Evolutionary conservation across 2,888 invertebrate genomes (phyloP).

Genomic region (Allolobophora icterica): DNA sequence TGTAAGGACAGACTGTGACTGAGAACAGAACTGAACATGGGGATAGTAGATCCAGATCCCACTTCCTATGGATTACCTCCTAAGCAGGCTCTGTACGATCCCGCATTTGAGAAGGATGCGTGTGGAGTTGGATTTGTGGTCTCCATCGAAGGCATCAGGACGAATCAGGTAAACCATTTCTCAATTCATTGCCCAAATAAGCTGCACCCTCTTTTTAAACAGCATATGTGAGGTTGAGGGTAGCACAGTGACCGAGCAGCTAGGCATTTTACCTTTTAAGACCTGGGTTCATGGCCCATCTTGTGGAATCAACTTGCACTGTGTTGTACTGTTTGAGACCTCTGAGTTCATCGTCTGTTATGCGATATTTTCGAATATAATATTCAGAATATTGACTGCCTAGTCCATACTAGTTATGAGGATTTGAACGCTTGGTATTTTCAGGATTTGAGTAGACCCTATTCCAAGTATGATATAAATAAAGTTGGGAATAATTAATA

Average conservation of each 20-base stretch:
- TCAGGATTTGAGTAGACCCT: too few species aligned
- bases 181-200: background rate
- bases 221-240: background rate
- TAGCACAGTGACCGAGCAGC: background rate
- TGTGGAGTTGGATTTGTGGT: conserved; percentile 99
- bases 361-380: too few species aligned
- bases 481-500: too few species aligned
- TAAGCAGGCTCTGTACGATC: conserved; percentile 83
- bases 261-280: too few species aligned
- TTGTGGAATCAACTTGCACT: too few species aligned
- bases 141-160: conserved; percentile 91
- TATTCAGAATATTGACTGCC: too few species aligned
- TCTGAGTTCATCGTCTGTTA: too few species aligned
- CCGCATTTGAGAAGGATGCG: conserved; percentile 91
- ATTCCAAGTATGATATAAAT: too few species aligned
- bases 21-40: background rate
- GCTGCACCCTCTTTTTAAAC: background rate
- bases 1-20: background rate
- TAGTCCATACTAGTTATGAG: too few species aligned
- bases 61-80: conserved; percentile 49
- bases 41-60: background rate
- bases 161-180: conserved; percentile 74
- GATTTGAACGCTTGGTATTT: too few species aligned
- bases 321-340: too few species aligned
- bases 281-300: too few species aligned